Conservation (phyloP, 2,113 vertebrate genomes). For the Malurus melanocephalus region DNA sequence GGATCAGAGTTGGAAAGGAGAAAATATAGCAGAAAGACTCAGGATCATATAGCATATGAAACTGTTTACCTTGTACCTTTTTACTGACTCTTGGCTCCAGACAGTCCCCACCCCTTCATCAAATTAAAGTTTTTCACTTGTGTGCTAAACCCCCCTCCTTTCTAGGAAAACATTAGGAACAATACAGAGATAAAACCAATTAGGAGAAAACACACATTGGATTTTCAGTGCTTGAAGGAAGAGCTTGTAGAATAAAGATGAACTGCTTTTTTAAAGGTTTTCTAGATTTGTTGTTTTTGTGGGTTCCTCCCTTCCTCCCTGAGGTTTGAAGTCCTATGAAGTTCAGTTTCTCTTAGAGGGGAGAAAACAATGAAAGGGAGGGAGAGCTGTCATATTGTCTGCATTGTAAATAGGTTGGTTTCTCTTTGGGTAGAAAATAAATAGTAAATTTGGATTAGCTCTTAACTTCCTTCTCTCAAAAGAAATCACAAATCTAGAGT, state of each 20-base stretch:
- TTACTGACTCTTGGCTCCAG: neutral
- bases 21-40: neutral
- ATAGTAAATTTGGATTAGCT: neutral
- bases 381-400: neutral
- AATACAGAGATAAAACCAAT: neutral
- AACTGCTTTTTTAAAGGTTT: neutral
- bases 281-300: neutral
- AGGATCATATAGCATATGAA: neutral
- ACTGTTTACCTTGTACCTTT: neutral
- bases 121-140: neutral
- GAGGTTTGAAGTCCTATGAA: constrained; percentile 10
- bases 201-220: neutral
- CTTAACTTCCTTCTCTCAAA: neutral
- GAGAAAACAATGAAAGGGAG: neutral
- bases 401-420: neutral
- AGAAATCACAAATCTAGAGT: neutral
- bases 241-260: constrained; percentile 9
- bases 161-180: neutral
- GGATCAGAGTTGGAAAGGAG: neutral
- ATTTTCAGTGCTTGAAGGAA: neutral
- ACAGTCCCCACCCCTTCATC: neutral
- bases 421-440: neutral
- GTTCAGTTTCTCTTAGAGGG: neutral
- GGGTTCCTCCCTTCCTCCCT: neutral
- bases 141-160: neutral